Base-by-base conservation (phyloP, 2,113 vertebrate genomes). In the Oxygymnocypris stewartii region DNA sequence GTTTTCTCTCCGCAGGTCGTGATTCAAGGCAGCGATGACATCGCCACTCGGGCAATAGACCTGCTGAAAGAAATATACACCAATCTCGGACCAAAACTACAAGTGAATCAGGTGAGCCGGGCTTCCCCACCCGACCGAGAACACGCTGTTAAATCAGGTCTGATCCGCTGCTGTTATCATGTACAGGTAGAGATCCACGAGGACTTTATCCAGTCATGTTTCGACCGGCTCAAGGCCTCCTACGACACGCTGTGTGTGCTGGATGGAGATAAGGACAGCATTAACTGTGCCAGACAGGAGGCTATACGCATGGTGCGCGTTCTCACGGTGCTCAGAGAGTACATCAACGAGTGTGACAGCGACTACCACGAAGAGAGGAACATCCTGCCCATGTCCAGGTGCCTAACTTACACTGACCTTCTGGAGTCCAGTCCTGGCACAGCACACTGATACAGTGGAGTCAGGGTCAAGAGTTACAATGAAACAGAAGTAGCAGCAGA, bases 191-290 rank as follows among this genome's bases (percentile, higher is more conserved):
- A 97, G 92, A 99, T 99, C 92, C 98, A 99, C 65, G 98, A 99
- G 92, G 98, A 99, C 91, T 99, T 99, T 90, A 98, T 99, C 93
- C 98, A 99, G 92, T 99, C 98, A n/a, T 99, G 98, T 93, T 99
- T 99, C 61, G 98, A 99, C 94, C 98, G 98, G 86, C 96, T 99
- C 65, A 99, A 99, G 92, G 98, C 97, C 1, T 99, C 98, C 23
- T 98, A 99, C 79, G 98, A 99, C 93, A 99, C 98, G 0, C 92
- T 99, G 28, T 98, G 98, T 92, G 97, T 99, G 86, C 92, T 99
- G 93, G 98, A 99, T 91, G 97, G 98, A 87, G 98, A 99, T 90
- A 99, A 99, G 95, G 98, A 99, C 93, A 98, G 97, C 94, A 97
- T 99, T 93, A 99, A 99, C 92, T 98, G 97, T 88, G 97, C 98